Conservation (phyloP, 2,113 vertebrate genomes). For the Lycaon pictus region DNA sequence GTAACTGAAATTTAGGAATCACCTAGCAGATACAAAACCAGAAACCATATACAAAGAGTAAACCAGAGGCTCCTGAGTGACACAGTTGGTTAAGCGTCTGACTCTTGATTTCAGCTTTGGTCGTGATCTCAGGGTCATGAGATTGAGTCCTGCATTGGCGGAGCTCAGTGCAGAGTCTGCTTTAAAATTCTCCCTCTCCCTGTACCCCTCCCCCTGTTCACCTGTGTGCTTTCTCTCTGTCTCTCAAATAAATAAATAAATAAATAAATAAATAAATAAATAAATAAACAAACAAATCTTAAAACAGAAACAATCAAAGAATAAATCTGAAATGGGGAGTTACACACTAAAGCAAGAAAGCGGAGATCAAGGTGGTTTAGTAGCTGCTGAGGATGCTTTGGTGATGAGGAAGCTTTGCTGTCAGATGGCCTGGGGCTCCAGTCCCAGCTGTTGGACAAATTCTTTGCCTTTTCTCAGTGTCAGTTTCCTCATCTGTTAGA, state of each 20-base stretch:
- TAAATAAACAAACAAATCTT: too few relatives aligned
- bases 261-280: too few relatives aligned
- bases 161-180: too few relatives aligned
- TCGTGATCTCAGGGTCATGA: too few relatives aligned
- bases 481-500: not conserved
- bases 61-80: not conserved
- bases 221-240: too few relatives aligned
- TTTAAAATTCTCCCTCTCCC: too few relatives aligned
- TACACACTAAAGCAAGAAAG: not conserved
- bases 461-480: not conserved
- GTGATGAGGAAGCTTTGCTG: not conserved
- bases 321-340: not conserved
- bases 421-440: not conserved
- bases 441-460: not conserved
- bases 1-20: not conserved
- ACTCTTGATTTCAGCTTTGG: too few relatives aligned
- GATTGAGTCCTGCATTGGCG: too few relatives aligned
- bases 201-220: too few relatives aligned
- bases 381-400: not conserved
- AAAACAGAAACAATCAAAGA: too few relatives aligned
- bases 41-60: not conserved
- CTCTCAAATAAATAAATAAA: too few relatives aligned
- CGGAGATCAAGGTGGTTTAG: not conserved
- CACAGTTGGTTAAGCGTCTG: too few relatives aligned
- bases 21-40: not conserved